phyloP scores from a whole-genome alignment of 2,888 invertebrate species.

The Sesamia inferens region DNA sequence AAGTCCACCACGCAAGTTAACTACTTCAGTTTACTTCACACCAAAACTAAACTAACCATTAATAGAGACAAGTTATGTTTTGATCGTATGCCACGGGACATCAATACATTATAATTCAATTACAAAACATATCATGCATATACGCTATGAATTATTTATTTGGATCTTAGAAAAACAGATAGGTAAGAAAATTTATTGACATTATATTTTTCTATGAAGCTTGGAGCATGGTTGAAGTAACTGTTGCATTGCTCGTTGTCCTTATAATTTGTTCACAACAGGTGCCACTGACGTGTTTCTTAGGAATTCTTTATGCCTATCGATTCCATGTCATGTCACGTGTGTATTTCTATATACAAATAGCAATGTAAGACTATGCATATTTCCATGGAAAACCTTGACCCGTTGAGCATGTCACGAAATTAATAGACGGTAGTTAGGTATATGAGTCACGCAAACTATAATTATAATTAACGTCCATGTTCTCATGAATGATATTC shows the following conservation, averaged over 20 bases:
- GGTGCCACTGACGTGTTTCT: constrained; percentile 10
- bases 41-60: constrained; percentile 22
- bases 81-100: constrained; percentile 25
- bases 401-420: constrained; percentile 64
- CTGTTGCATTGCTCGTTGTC: constrained; percentile 39
- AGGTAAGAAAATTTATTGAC: constrained; percentile 14
- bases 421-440: constrained; percentile 50
- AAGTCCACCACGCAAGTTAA: constrained; percentile 16
- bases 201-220: constrained; percentile 31
- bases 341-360: constrained; percentile 4
- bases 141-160: constrained; percentile 49
- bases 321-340: constrained; percentile 3
- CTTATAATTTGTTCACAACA: constrained; percentile 16
- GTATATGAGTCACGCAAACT: constrained; percentile 66
- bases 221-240: constrained; percentile 16
- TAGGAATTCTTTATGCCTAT: constrained; percentile 6
- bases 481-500: constrained; percentile 60
- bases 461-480: constrained; percentile 69
- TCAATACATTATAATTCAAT: constrained; percentile 37
- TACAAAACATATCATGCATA: constrained; percentile 32
- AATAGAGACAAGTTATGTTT: constrained; percentile 26
- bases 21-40: constrained; percentile 21
- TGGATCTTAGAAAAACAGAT: constrained; percentile 20
- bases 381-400: constrained; percentile 58
- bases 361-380: constrained; percentile 31